Percentiles rank a stretch among this genome's conserved stretches.
Conservation (phyloP, 1,140 invertebrate species). For the Bombus confusus region DNA sequence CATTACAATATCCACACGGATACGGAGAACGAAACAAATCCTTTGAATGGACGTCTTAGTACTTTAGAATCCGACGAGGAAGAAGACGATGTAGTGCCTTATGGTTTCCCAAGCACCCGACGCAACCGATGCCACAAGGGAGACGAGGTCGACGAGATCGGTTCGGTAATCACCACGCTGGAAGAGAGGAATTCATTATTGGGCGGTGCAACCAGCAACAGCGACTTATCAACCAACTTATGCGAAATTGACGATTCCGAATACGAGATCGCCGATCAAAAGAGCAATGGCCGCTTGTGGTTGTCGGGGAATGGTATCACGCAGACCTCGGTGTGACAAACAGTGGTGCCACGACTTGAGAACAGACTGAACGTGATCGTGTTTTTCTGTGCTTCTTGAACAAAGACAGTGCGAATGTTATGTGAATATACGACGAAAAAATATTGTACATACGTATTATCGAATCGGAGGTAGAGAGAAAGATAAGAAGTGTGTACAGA, state of each 20-base stretch:
- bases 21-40: constrained; percentile 85
- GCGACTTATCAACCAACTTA: constrained; percentile 92
- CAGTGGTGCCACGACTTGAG: constrained; percentile 51
- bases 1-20: constrained; percentile 88
- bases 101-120: constrained; percentile 86
- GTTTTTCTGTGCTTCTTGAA: constrained; percentile 65
- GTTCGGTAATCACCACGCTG: constrained; percentile 84
- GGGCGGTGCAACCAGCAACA: constrained; percentile 88
- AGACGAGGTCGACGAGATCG: constrained; percentile 82
- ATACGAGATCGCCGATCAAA: constrained; percentile 85
- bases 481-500: constrained; percentile 69
- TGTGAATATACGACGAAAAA: constrained; percentile 66
- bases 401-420: constrained; percentile 61
- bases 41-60: constrained; percentile 80
- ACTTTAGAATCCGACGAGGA: constrained; percentile 81
- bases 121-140: constrained; percentile 82
- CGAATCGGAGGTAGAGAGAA: constrained; percentile 55
- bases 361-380: constrained; percentile 51
- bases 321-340: constrained; percentile 85
- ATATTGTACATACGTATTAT: constrained; percentile 74
- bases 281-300: constrained; percentile 82
- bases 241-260: constrained; percentile 97
- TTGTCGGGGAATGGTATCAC: constrained; percentile 82
- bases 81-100: constrained; percentile 86
- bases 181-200: constrained; percentile 90